Evolutionary conservation across 2,113 vertebrate genomes (phyloP).

Genomic region (Dicerorhinus sumatrensis): DNA sequence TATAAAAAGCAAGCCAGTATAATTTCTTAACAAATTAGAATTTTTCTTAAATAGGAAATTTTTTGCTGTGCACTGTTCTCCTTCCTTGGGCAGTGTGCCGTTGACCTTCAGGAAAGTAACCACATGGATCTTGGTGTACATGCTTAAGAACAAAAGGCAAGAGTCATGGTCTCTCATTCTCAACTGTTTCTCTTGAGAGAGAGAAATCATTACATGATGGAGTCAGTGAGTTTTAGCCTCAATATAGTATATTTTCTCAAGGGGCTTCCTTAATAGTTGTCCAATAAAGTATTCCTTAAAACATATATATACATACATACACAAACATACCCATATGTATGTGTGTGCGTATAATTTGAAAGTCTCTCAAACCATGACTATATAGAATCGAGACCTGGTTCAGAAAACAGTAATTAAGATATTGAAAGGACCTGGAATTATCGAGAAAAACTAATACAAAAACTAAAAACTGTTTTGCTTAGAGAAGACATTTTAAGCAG

Average conservation of each 20-base stretch:
- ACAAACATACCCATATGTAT: background rate
- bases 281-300: slow-evolving; percentile 13
- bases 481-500: background rate
- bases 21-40: slow-evolving; percentile 11
- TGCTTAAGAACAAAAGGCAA: background rate
- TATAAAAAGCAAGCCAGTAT: background rate
- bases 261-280: background rate
- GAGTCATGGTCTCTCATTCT: background rate
- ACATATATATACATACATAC: background rate
- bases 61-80: background rate
- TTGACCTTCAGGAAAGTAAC: background rate
- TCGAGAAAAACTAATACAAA: background rate
- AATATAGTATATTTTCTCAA: background rate
- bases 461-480: background rate
- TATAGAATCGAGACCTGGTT: background rate
- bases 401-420: background rate
- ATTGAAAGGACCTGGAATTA: background rate
- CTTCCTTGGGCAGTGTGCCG: background rate
- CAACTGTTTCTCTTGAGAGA: background rate
- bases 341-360: background rate
- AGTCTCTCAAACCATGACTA: background rate
- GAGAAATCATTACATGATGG: background rate
- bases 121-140: background rate
- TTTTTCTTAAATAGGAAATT: slow-evolving; percentile 16
- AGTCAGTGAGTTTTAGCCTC: background rate